Evolutionary conservation across 1,140 invertebrate species (phyloP).

Genomic region (Hypsibius dujardini): DNA sequence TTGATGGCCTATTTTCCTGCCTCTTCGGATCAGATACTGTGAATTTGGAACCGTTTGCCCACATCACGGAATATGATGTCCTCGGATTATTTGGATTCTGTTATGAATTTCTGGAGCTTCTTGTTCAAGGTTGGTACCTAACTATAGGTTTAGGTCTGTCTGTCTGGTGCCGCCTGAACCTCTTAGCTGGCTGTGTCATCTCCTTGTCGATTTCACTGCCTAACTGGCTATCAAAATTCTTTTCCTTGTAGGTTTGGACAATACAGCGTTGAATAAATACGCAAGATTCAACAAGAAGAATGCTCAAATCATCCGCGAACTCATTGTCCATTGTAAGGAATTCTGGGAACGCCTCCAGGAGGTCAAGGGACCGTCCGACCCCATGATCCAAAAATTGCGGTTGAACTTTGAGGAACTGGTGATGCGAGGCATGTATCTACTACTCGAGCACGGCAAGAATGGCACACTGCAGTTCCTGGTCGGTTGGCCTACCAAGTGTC

Average conservation of each 20-base stretch:
- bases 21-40: background rate
- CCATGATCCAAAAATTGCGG: background rate
- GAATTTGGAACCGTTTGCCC: conserved; percentile 3
- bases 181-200: no score
- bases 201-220: no score
- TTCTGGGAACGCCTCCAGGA: background rate
- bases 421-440: background rate
- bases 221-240: no score
- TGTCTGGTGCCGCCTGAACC: no score
- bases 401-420: background rate
- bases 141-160: no score
- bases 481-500: background rate
- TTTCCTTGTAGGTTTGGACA: background rate
- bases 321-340: background rate
- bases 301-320: conserved; percentile 1
- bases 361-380: background rate
- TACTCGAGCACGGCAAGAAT: background rate
- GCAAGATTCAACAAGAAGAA: background rate
- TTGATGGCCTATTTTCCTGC: background rate
- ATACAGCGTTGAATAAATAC: background rate
- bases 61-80: background rate
- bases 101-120: conserved; percentile 5
- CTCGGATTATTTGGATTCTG: conserved; percentile 4
- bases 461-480: conserved; percentile 14
- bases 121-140: background rate